Evolutionary conservation across 1,140 invertebrate genomes (phyloP).

Genomic region (Papilio polyxenes): DNA sequence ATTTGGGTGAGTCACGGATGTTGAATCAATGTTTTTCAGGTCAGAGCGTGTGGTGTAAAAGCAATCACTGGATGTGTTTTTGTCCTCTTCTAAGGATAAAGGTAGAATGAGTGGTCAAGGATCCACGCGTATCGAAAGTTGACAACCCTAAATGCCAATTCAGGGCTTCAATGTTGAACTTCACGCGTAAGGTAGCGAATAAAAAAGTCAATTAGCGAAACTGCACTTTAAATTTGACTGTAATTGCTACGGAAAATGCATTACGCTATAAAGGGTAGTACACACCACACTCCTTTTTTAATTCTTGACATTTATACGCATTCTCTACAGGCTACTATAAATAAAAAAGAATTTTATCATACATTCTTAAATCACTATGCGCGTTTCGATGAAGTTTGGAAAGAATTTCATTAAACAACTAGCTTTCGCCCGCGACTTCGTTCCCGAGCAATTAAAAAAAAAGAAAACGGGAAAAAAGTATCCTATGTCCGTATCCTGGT

Average conservation of each 20-base stretch:
- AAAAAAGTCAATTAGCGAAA: conserved; percentile 26
- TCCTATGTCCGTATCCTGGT: no score
- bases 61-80: no score
- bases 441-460: no score
- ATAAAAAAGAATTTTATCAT: not conserved
- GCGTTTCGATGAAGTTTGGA: no score
- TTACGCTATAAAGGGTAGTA: not conserved
- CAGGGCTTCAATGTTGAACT: not conserved
- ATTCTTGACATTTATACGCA: not conserved
- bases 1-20: not conserved
- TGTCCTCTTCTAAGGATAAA: no score
- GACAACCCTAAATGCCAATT: not conserved
- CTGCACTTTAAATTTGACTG: not conserved
- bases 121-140: not conserved
- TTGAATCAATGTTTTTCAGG: not conserved
- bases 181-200: conserved; percentile 5
- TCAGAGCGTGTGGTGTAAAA: not conserved
- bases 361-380: no score
- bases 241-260: conserved; percentile 11
- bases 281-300: not conserved
- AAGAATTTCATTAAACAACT: no score
- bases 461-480: no score
- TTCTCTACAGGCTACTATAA: not conserved
- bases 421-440: no score
- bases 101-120: not conserved